phyloP scores from a whole-genome alignment of 2,888 invertebrate genomes.

The Perdita meconis region DNA sequence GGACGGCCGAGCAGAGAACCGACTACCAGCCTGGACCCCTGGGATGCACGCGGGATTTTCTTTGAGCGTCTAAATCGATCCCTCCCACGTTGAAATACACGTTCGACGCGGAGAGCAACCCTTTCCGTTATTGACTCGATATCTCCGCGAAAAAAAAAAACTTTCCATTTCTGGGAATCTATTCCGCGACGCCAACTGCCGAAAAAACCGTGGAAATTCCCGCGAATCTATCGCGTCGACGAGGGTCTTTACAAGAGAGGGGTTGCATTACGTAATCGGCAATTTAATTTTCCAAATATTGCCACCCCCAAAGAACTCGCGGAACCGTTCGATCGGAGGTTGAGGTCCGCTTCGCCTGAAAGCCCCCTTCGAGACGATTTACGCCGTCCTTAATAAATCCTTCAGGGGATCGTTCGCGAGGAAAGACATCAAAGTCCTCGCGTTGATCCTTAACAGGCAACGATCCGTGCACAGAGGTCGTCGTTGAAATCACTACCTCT shows the following conservation, averaged over 20 bases:
- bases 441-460: conserved; percentile 50
- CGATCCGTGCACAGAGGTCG: conserved; percentile 52
- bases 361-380: conserved; percentile 48
- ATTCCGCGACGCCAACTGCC: too few relatives aligned
- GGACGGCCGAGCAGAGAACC: conserved; percentile 74
- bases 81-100: conserved; percentile 44
- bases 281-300: neutral
- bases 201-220: neutral
- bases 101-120: conserved; percentile 18
- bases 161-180: neutral
- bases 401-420: conserved; percentile 34
- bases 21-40: conserved; percentile 66
- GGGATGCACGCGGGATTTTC: conserved; percentile 78
- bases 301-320: neutral
- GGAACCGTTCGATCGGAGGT: conserved; percentile 33
- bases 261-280: neutral
- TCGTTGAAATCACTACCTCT: conserved; percentile 66
- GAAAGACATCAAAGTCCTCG: conserved; percentile 59
- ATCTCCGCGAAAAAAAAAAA: neutral
- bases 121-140: conserved; percentile 14
- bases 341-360: conserved; percentile 27
- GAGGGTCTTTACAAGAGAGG: neutral
- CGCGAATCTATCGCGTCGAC: neutral
- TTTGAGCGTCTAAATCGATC: conserved; percentile 82
- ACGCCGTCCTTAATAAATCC: conserved; percentile 57